Evolutionary conservation across 2,888 invertebrate genomes (phyloP).

Genomic region (Lacanobia oleracea): DNA sequence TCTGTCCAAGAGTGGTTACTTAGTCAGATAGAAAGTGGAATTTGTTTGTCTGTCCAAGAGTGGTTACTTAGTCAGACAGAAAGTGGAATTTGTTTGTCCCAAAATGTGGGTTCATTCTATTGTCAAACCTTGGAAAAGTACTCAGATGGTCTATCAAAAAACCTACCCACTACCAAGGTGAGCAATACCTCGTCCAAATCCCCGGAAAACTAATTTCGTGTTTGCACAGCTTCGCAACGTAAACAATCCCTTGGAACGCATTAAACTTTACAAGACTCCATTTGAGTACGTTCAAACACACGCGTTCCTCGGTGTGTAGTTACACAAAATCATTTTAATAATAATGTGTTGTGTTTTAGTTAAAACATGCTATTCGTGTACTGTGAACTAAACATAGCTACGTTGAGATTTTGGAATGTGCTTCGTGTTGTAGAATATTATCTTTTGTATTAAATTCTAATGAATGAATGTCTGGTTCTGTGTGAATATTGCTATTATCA

Average conservation of each 20-base stretch:
- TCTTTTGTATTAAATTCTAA: constrained; percentile 1
- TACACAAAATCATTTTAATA: constrained; percentile 62
- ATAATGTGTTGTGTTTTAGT: constrained; percentile 52
- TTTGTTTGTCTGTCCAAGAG: not conserved
- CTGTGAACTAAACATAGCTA: constrained; percentile 6
- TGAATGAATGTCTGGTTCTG: too few relatives aligned
- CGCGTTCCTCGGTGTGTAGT: constrained; percentile 51
- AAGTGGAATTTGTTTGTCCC: not conserved
- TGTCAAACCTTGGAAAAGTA: constrained; percentile 15
- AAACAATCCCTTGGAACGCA: constrained; percentile 67
- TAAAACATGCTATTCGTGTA: constrained; percentile 30
- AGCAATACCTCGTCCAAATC: constrained; percentile 58
- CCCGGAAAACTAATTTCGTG: constrained; percentile 65
- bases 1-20: not conserved
- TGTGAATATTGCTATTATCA: not conserved
- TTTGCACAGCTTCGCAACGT: constrained; percentile 58
- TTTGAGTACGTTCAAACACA: constrained; percentile 62
- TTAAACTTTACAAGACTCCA: constrained; percentile 68
- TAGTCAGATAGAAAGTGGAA: not conserved
- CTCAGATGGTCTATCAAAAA: constrained; percentile 81
- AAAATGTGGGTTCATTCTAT: not conserved
- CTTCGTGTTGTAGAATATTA: constrained; percentile 8
- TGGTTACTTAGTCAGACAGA: not conserved
- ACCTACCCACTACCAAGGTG: constrained; percentile 92
- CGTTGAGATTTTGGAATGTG: constrained; percentile 17